phyloP scores from a whole-genome alignment of 2,113 vertebrate species.

The Clupea harengus region DNA sequence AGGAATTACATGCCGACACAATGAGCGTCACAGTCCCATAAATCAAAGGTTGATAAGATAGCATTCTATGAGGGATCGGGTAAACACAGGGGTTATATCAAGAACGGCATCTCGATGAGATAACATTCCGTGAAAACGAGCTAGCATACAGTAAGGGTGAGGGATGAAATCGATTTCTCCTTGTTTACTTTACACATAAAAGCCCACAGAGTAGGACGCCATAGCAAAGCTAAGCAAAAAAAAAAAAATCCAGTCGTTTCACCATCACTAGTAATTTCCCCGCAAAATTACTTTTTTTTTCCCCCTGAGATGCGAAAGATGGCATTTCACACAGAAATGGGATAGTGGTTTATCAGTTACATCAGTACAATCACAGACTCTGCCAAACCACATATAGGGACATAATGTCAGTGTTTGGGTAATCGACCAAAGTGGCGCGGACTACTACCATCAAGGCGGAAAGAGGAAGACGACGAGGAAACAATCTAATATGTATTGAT shows the following conservation, averaged over 20 bases:
- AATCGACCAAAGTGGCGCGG: neutral
- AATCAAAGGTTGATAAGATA: neutral
- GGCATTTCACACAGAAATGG: neutral
- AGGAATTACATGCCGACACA: constrained; percentile 7
- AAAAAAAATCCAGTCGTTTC: neutral
- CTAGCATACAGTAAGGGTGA: neutral
- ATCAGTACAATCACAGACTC: constrained; percentile 5
- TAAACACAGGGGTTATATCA: constrained; percentile 6
- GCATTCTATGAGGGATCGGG: constrained; percentile 7
- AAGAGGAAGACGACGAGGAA: neutral
- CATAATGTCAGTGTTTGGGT: constrained; percentile 14
- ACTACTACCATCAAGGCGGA: neutral
- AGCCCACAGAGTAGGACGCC: neutral
- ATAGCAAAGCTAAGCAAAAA: neutral
- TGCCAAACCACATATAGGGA: neutral
- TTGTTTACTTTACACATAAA: neutral
- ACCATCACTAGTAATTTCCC: constrained; percentile 8
- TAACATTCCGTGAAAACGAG: constrained; percentile 1
- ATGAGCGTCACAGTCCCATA: neutral
- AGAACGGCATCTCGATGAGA: constrained; percentile 6
- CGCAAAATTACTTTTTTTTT: constrained; percentile 17
- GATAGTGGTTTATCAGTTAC: neutral
- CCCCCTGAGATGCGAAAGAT: neutral
- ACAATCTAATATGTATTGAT: constrained; percentile 5
- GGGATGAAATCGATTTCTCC: constrained; percentile 15